Percentiles rank a stretch among this genome's conserved stretches.
phyloP scores from a whole-genome alignment of 2,113 vertebrate species.

The Fukomys damarensis region DNA sequence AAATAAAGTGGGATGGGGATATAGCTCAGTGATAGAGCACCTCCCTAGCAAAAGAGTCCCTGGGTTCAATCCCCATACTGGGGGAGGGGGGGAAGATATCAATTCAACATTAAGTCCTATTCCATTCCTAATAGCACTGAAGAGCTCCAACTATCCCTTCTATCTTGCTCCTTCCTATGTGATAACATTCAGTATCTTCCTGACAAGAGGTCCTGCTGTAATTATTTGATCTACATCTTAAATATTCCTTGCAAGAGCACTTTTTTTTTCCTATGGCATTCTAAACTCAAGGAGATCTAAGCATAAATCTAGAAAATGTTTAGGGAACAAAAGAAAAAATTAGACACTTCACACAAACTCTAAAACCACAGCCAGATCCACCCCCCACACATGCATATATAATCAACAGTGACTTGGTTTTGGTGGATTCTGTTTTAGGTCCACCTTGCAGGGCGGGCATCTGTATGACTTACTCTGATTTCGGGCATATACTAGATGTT shows the following conservation, averaged over 20 bases:
- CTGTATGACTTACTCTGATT: background rate
- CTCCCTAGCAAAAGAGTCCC: background rate
- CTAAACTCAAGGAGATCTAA: constrained; percentile 28
- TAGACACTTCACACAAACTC: constrained; percentile 6
- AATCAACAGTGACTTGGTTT: constrained; percentile 12
- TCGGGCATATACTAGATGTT: background rate
- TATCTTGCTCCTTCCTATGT: background rate
- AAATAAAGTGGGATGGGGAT: background rate
- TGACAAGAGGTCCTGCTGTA: background rate
- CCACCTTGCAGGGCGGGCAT: background rate
- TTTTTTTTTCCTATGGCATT: background rate
- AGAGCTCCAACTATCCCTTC: background rate
- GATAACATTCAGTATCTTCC: background rate
- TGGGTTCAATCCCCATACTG: background rate
- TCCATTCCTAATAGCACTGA: background rate
- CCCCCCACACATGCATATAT: background rate
- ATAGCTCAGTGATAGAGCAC: background rate
- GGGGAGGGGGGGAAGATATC: background rate
- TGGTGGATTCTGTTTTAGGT: background rate
- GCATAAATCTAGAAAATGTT: constrained; percentile 53
- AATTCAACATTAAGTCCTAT: background rate
- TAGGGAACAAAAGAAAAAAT: constrained; percentile 58
- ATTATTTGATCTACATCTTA: background rate
- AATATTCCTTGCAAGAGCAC: background rate
- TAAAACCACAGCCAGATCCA: constrained; percentile 29